Conservation (phyloP, 2,113 vertebrate genomes). For the Stegostoma tigrinum region DNA sequence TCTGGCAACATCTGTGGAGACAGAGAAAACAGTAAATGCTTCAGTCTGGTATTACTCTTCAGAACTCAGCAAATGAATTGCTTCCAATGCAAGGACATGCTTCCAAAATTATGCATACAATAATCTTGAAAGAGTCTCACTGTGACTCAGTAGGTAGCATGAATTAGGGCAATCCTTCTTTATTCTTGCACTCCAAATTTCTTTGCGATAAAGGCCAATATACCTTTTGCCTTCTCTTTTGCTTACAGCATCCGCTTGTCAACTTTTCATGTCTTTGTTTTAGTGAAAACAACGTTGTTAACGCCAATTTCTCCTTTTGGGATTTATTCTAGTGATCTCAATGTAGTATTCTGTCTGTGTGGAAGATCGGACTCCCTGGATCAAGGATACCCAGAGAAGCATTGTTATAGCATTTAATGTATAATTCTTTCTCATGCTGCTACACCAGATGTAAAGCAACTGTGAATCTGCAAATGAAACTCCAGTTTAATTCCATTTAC, state of each 20-base stretch:
- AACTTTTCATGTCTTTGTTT: neutral
- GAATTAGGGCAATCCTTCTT: neutral
- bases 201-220: neutral
- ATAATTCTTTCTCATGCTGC: neutral
- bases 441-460: neutral
- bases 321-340: neutral
- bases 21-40: too few relatives aligned
- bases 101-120: neutral
- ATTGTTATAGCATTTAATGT: neutral
- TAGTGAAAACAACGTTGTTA: neutral
- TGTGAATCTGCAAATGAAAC: neutral
- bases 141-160: too few relatives aligned
- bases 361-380: neutral
- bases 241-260: neutral
- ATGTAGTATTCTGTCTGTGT: neutral
- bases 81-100: neutral
- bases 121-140: neutral
- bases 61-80: neutral
- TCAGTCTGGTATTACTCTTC: too few relatives aligned
- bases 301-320: neutral
- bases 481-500: neutral
- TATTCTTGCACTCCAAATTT: neutral
- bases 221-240: neutral
- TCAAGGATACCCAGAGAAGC: neutral
- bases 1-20: too few relatives aligned